phyloP scores from a whole-genome alignment of 2,888 invertebrate genomes.

The Amphipyra berbera region DNA sequence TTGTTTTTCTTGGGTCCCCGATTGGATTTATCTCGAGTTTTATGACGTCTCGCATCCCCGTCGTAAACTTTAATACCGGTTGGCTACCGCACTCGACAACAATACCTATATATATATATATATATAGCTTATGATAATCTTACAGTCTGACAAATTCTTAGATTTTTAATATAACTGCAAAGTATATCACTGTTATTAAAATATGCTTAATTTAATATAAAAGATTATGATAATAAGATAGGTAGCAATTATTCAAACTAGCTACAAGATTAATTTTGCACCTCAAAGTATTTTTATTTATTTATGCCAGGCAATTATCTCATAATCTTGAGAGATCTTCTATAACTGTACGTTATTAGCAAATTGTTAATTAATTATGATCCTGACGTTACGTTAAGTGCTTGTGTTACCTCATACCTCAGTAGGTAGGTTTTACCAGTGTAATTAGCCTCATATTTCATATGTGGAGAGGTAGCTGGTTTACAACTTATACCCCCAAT shows the following conservation, averaged over 20 bases:
- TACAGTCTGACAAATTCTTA: slow-evolving; percentile 14
- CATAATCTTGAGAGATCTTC: slow-evolving; percentile 13
- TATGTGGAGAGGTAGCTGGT: slow-evolving; percentile 5
- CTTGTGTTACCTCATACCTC: slow-evolving; percentile 28
- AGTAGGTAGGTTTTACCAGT: no score
- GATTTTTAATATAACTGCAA: not conserved
- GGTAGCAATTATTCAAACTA: no score
- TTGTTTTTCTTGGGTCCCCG: slow-evolving; percentile 86
- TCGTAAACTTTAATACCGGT: slow-evolving; percentile 87
- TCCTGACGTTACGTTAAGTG: slow-evolving; percentile 22
- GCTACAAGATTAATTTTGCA: slow-evolving; percentile 14
- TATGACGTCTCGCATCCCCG: slow-evolving; percentile 86
- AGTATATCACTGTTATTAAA: no score
- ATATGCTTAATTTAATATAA: no score
- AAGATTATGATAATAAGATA: no score
- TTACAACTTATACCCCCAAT: slow-evolving; percentile 21
- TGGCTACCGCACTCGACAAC: slow-evolving; percentile 78
- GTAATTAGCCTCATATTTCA: slow-evolving; percentile 39
- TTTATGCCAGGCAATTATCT: slow-evolving; percentile 8
- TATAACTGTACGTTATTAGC: slow-evolving; percentile 17
- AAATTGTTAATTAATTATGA: slow-evolving; percentile 30
- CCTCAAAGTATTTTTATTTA: slow-evolving; percentile 20
- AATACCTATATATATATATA: slow-evolving; percentile 52
- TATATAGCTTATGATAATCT: slow-evolving; percentile 59
- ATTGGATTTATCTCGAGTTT: slow-evolving; percentile 88